Evolutionary conservation across 2,888 invertebrate species (phyloP), one percentile per base, ranked within the genome.

Genomic region (Perizoma affinitatum): DNA sequence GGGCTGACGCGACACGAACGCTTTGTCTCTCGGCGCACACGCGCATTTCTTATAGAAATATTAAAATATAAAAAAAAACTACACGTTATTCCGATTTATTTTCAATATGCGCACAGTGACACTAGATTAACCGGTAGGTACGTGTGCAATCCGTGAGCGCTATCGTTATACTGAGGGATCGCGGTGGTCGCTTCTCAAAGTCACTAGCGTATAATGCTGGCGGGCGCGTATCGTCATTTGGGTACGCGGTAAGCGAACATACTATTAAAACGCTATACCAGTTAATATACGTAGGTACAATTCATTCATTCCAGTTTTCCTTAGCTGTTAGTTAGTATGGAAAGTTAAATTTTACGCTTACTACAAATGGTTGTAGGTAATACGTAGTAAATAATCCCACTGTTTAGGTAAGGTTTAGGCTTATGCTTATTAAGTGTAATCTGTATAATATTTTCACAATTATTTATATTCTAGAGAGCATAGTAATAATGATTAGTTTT

Each of bases 11-110:
- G 65, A 78, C 80, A 74, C 86, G 84, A 73, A 84, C 79, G 73
- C 79, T 87, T 80, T 87, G 87, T 86, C 81, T 88, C 72, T 92
- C 90, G 70, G 85, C 75, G 79, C 85, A 87, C 84, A 87, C 86
- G 79, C 89, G 90, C 92, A 92, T 92, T 87, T 87, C 86, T 86
- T 76, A 78, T 76, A 67, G 77, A 71, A 75, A 76, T 60, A 68
- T 63, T 61, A 68, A 69, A 57, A 67, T 66, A 71, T 71, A 64
- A 63, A 73, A 71, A 67, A 60, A 65, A 63, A 58, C 41, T 35
- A 56, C 68, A 61, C 48, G 61, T 66, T 70, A 69, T 65, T 63
- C 62, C 67, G 66, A 66, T 69, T 68, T 51, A 50, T 58, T 60
- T 5, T 58, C 10, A 56, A 61, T 62, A 36, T 55, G 51, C 49